Evolutionary conservation across 2,888 invertebrate species (phyloP).

Genomic region (Muschampia staudingeri): DNA sequence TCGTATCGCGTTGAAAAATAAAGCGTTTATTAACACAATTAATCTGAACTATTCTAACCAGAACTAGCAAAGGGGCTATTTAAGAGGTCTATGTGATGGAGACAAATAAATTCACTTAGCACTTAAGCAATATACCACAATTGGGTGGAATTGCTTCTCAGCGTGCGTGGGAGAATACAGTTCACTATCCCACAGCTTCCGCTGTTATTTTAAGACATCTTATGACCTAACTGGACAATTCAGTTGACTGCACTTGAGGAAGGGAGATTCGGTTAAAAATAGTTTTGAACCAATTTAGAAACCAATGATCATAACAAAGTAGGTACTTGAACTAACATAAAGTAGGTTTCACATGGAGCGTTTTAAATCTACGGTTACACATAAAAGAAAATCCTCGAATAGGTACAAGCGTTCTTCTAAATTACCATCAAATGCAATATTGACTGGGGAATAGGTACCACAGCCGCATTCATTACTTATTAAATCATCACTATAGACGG

Average conservation of each 20-base stretch:
- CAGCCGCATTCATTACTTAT: too few relatives aligned
- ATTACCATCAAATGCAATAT: too few relatives aligned
- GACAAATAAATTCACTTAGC: constrained; percentile 42
- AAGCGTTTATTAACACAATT: too few relatives aligned
- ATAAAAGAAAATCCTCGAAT: too few relatives aligned
- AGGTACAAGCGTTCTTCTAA: too few relatives aligned
- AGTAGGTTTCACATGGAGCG: not conserved
- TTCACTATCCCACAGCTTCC: constrained; percentile 70
- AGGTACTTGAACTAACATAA: not conserved
- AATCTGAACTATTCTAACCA: too few relatives aligned
- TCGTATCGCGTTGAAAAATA: too few relatives aligned
- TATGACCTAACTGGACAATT: constrained; percentile 73
- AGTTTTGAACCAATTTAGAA: constrained; percentile 60
- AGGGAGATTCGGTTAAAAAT: constrained; percentile 58
- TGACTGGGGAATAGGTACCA: too few relatives aligned
- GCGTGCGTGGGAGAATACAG: constrained; percentile 69
- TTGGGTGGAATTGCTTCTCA: constrained; percentile 69
- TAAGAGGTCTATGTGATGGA: constrained; percentile 23
- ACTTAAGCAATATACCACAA: constrained; percentile 60
- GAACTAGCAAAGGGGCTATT: not conserved
- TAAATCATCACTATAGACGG: too few relatives aligned
- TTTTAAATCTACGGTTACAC: not conserved
- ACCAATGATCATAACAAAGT: constrained; percentile 26
- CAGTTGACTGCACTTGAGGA: constrained; percentile 62
- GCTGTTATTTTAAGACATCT: constrained; percentile 72